phyloP scores from a whole-genome alignment of 2,888 invertebrate species.

The Eupelmus urozonus region DNA sequence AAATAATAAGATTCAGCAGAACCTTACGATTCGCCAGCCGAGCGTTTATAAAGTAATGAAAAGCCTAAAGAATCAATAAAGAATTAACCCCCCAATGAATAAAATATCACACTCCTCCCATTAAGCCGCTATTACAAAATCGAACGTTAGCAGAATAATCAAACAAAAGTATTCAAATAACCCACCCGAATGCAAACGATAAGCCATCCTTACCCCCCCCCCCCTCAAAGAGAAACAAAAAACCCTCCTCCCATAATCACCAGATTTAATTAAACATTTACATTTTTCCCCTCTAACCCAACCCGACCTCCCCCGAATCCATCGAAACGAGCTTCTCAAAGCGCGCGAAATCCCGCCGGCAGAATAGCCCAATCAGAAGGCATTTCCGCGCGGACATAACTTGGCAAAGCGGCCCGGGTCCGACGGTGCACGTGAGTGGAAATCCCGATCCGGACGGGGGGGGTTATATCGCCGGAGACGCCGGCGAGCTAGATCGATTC shows the following conservation, averaged over 20 bases:
- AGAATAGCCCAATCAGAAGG: slow-evolving; percentile 45
- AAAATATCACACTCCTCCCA: background rate
- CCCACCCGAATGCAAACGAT: slow-evolving; percentile 2
- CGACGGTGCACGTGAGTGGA: slow-evolving; percentile 44
- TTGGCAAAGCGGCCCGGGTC: slow-evolving; percentile 11
- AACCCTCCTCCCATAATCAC: background rate
- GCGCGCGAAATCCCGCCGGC: no score
- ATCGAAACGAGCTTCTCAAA: slow-evolving; percentile 51
- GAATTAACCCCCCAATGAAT: background rate
- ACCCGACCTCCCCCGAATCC: slow-evolving; percentile 1
- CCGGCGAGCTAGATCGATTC: no score
- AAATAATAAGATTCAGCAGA: no score
- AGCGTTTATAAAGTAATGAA: no score
- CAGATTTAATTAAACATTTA: slow-evolving; percentile 46
- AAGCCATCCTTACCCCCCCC: background rate
- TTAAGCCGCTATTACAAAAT: slow-evolving; percentile 4
- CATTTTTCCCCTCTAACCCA: slow-evolving; percentile 20
- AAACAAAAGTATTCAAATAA: slow-evolving; percentile 19
- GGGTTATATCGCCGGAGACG: background rate
- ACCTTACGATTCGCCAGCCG: no score
- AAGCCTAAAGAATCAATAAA: background rate
- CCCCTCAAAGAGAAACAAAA: background rate
- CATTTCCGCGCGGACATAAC: slow-evolving; percentile 39
- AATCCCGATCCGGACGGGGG: slow-evolving; percentile 25
- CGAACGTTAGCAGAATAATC: slow-evolving; percentile 1